A percentile compares a stretch with the other conserved stretches of the same genome.
These are phyloP conservation scores for Dryobotodes eremita DNA, from an alignment of 2,888 invertebrate species.

Conservation along the genomic window DNA sequence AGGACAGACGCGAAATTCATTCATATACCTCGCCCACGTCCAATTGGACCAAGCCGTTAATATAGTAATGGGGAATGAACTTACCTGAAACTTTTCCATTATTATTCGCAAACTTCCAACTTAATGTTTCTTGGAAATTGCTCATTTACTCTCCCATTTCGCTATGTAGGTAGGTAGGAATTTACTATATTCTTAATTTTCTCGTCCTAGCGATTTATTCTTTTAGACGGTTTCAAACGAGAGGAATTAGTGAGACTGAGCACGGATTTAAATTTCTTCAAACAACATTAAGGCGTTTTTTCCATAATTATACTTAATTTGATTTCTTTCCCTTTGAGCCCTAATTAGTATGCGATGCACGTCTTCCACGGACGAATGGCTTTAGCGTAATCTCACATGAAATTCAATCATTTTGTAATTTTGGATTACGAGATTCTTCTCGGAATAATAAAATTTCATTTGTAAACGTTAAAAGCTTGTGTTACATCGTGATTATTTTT, in stretches of 20 bases:
- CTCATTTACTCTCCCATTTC: slow-evolving; percentile 32
- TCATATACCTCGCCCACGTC: slow-evolving; percentile 84
- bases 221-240: slow-evolving; percentile 27
- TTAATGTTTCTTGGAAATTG: slow-evolving; percentile 59
- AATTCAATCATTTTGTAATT: slow-evolving; percentile 57
- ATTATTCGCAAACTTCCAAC: slow-evolving; percentile 66
- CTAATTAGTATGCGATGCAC: slow-evolving; percentile 52
- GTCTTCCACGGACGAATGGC: slow-evolving; percentile 39
- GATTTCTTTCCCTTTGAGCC: slow-evolving; percentile 20
- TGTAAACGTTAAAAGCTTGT: slow-evolving; percentile 18
- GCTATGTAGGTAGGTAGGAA: slow-evolving; percentile 12
- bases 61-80: slow-evolving; percentile 81
- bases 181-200: slow-evolving; percentile 34
- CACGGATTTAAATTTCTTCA: slow-evolving; percentile 31
- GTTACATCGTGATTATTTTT: slow-evolving; percentile 31
- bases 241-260: slow-evolving; percentile 17
- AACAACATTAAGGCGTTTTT: slow-evolving; percentile 30
- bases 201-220: background rate
- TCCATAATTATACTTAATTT: slow-evolving; percentile 14
- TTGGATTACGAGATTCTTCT: slow-evolving; percentile 29
- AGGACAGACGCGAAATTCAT: slow-evolving; percentile 79
- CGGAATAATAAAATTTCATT: slow-evolving; percentile 36
- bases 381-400: slow-evolving; percentile 51
- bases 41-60: slow-evolving; percentile 83
- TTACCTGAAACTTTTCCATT: slow-evolving; percentile 71